Percentiles rank a stretch among this genome's conserved stretches.
Evolutionary conservation across 92 coral and sea anemone genomes (phyloP).

Genomic region (Metridium senile): DNA sequence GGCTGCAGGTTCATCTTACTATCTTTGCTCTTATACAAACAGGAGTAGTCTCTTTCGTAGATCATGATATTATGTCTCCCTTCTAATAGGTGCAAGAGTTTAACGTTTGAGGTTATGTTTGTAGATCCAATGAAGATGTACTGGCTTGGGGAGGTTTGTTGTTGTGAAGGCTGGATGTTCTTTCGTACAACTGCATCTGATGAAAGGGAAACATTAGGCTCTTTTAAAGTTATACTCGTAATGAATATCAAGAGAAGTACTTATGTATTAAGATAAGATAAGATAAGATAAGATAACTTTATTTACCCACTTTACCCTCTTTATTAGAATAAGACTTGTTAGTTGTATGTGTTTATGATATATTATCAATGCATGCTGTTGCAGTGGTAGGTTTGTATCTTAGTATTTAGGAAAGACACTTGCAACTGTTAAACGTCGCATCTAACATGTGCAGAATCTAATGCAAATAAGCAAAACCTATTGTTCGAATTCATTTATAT

Average conservation of each 20-base stretch:
- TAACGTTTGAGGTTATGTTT: conserved; percentile 61
- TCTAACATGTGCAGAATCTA: too few species aligned
- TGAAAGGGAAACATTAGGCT: neutral
- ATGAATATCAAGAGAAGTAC: neutral
- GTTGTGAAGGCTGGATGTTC: neutral
- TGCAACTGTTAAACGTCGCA: too few species aligned
- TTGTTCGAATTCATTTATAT: too few species aligned
- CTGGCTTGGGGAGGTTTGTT: conserved; percentile 6
- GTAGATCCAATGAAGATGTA: conserved; percentile 85
- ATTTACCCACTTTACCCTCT: neutral
- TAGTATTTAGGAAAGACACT: too few species aligned
- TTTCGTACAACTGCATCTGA: neutral
- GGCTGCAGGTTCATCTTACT: conserved; percentile 86
- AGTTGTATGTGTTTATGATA: too few species aligned
- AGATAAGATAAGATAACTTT: too few species aligned
- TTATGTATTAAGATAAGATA: too few species aligned
- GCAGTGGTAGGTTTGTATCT: too few species aligned
- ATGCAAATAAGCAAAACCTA: too few species aligned
- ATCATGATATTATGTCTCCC: conserved; percentile 73
- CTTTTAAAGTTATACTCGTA: neutral
- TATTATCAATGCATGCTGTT: too few species aligned
- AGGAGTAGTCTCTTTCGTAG: conserved; percentile 79
- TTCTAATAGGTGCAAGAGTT: conserved; percentile 78
- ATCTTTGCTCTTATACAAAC: conserved; percentile 22
- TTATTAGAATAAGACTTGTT: neutral